Conservation (phyloP, 2,797 vertebrate species). For the Sus cebifrons region DNA sequence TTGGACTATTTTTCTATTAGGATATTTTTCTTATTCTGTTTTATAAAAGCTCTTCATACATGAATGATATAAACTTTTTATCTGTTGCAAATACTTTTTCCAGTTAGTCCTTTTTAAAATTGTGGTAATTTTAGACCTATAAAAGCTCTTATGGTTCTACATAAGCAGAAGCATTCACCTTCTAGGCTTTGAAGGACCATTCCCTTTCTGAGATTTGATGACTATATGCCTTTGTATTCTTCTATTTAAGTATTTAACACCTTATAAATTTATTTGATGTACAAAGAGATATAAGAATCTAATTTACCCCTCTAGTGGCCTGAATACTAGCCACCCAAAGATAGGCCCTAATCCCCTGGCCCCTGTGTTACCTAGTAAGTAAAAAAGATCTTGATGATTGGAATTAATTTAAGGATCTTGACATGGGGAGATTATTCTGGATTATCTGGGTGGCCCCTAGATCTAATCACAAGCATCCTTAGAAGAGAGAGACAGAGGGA, state of each 20-base stretch:
- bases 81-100: slow-evolving; percentile 39
- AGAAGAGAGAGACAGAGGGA: neutral
- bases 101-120: slow-evolving; percentile 40
- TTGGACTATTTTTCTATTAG: slow-evolving; percentile 36
- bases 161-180: slow-evolving; percentile 18
- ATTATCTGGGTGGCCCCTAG: neutral
- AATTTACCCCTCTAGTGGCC: neutral
- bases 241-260: slow-evolving; percentile 50
- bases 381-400: slow-evolving; percentile 21
- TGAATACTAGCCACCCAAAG: neutral
- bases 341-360: slow-evolving; percentile 33
- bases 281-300: slow-evolving; percentile 1
- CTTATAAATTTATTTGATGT: slow-evolving; percentile 2
- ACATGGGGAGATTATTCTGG: slow-evolving; percentile 22
- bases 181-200: slow-evolving; percentile 21
- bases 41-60: neutral
- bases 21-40: slow-evolving; percentile 33
- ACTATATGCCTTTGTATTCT: slow-evolving; percentile 26
- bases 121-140: slow-evolving; percentile 30
- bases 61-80: slow-evolving; percentile 35
- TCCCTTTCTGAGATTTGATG: slow-evolving; percentile 26
- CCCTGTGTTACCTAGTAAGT: neutral
- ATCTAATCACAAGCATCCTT: neutral
- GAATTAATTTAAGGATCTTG: slow-evolving; percentile 46
- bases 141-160: slow-evolving; percentile 52